These are phyloP conservation scores for Siphlonurus alternatus DNA, from an alignment of 2,888 invertebrate genomes.

Conservation along the genomic window DNA sequence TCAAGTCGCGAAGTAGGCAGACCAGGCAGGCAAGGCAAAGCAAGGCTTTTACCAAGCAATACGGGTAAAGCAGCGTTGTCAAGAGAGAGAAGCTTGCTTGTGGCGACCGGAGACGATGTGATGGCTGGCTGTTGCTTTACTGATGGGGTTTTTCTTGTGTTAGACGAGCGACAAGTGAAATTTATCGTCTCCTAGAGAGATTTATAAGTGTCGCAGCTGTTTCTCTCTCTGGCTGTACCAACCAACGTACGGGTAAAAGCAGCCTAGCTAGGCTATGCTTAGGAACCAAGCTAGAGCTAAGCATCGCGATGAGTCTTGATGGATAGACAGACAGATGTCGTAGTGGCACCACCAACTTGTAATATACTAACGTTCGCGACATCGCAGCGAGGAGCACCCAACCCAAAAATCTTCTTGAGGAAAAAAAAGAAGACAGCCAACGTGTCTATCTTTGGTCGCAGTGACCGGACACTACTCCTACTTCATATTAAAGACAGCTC, in stretches of 20 bases:
- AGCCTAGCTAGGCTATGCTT: too few relatives aligned
- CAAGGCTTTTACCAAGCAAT: not conserved
- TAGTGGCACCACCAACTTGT: not conserved
- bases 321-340: constrained; percentile 2
- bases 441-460: not conserved
- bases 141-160: not conserved
- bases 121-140: not conserved
- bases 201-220: constrained; percentile 3
- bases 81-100: not conserved
- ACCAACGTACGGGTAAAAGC: not conserved
- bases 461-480: too few relatives aligned
- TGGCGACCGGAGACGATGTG: not conserved
- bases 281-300: too few relatives aligned
- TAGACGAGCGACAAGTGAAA: constrained; percentile 1
- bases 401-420: not conserved
- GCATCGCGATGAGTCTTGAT: constrained; percentile 1
- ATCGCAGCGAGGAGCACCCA: too few relatives aligned
- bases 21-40: not conserved
- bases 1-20: not conserved
- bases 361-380: too few relatives aligned
- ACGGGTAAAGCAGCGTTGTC: not conserved
- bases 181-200: constrained; percentile 2
- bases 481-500: too few relatives aligned
- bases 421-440: not conserved
- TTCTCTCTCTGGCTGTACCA: not conserved